A percentile compares a stretch with the other conserved stretches of the same genome.
These are phyloP conservation scores for Carapus acus DNA, from an alignment of 2,797 vertebrate genomes.

Conservation along the genomic window DNA sequence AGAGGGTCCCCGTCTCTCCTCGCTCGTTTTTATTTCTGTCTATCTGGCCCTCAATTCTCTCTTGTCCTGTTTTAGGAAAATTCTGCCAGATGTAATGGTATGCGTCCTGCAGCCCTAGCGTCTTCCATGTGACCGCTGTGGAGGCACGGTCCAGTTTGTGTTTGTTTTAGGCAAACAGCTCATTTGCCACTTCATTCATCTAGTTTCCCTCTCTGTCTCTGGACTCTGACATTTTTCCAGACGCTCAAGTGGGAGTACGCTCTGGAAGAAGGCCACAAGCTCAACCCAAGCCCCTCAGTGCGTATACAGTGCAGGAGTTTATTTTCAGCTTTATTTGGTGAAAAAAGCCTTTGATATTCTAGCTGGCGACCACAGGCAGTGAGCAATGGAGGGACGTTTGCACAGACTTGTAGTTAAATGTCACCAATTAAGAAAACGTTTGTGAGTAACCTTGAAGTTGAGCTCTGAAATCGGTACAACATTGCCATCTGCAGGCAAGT, in stretches of 20 bases:
- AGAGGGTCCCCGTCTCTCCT: constrained; percentile 66
- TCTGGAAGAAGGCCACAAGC: constrained; percentile 32
- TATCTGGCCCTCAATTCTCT: constrained; percentile 62
- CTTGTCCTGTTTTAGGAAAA: constrained; percentile 75
- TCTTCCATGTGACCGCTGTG: constrained; percentile 62
- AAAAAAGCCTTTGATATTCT: constrained; percentile 47
- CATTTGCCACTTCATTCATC: constrained; percentile 68
- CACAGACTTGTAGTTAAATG: constrained; percentile 60
- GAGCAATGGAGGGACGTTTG: constrained; percentile 45
- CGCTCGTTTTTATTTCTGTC: constrained; percentile 64
- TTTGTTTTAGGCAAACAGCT: constrained; percentile 72
- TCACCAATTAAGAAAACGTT: constrained; percentile 55
- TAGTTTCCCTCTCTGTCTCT: constrained; percentile 53
- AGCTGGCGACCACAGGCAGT: constrained; percentile 33
- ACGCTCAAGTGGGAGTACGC: constrained; percentile 16
- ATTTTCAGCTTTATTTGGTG: constrained; percentile 30
- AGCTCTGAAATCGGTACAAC: constrained; percentile 56
- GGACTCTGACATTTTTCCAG: constrained; percentile 40
- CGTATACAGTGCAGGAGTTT: constrained; percentile 6
- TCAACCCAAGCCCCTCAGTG: constrained; percentile 25
- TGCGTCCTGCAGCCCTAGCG: constrained; percentile 49
- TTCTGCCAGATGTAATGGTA: constrained; percentile 55
- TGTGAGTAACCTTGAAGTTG: constrained; percentile 6
- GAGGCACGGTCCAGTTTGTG: constrained; percentile 64
- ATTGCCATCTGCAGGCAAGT: constrained; percentile 72